phyloP scores from a whole-genome alignment of 2,113 vertebrate genomes.

The Trochalopteron elliotii region DNA sequence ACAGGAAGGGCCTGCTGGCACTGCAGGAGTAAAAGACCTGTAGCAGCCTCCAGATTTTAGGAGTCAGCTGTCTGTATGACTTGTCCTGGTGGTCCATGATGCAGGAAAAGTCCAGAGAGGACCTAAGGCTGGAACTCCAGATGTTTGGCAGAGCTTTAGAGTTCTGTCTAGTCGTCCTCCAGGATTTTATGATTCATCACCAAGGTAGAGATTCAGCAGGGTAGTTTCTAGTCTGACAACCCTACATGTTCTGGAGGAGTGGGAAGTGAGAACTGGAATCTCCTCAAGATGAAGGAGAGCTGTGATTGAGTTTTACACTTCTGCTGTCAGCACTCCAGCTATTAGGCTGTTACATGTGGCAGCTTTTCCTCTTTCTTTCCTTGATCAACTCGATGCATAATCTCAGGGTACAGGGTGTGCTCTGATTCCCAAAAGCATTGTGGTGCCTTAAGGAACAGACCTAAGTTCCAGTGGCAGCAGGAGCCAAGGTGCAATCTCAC shows the following conservation, averaged over 20 bases:
- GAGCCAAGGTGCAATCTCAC: not conserved
- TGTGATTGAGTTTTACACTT: not conserved
- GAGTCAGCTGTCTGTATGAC: not conserved
- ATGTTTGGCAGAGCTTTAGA: not conserved
- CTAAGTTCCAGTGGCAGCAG: not conserved
- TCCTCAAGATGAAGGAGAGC: conserved; percentile 7
- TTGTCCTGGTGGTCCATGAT: not conserved
- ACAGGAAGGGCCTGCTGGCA: not conserved
- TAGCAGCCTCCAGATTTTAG: not conserved
- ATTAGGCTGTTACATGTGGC: not conserved
- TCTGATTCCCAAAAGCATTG: not conserved
- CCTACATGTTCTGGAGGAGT: not conserved
- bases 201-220: not conserved
- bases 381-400: not conserved
- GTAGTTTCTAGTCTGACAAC: not conserved
- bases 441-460: not conserved
- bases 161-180: not conserved
- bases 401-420: not conserved
- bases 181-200: not conserved
- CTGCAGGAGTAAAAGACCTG: not conserved
- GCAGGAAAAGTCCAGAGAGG: not conserved
- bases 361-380: not conserved
- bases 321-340: not conserved
- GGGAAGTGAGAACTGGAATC: conserved; percentile 17
- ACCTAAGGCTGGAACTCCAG: not conserved